phyloP scores from a whole-genome alignment of 2,113 vertebrate genomes.

The Microcebus lehilahytsara region DNA sequence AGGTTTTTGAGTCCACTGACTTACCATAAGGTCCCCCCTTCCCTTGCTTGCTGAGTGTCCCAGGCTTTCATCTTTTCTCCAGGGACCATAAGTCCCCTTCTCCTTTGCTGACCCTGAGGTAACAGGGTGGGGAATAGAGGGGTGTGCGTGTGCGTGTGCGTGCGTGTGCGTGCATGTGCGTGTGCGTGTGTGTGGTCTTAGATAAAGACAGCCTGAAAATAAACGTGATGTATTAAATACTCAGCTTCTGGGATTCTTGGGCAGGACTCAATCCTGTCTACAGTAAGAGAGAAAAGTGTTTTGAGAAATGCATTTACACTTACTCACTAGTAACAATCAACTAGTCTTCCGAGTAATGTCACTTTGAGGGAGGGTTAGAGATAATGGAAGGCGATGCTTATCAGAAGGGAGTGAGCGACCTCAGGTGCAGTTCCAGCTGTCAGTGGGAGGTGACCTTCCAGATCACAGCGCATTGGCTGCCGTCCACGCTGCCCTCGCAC shows the following conservation, averaged over 20 bases:
- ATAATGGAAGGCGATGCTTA: not conserved
- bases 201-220: not conserved
- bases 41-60: not conserved
- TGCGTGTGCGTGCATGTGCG: not conserved
- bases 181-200: not conserved
- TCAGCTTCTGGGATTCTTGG: not conserved
- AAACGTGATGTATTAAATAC: not conserved
- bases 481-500: not conserved
- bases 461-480: rapidly evolving
- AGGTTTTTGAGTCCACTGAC: not conserved
- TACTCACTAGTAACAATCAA: not conserved
- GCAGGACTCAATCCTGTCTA: not conserved
- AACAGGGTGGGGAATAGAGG: not conserved
- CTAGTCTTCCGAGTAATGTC: not conserved
- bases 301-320: not conserved
- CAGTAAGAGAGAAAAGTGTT: not conserved
- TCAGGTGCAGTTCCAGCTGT: not conserved
- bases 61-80: not conserved
- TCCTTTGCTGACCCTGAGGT: not conserved
- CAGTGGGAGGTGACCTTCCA: not conserved
- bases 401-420: not conserved
- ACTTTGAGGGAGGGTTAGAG: not conserved
- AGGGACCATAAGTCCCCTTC: not conserved
- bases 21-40: not conserved
- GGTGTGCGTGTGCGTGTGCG: too few species aligned